phyloP scores from a whole-genome alignment of 2,113 vertebrate genomes.

The Numida meleagris region DNA sequence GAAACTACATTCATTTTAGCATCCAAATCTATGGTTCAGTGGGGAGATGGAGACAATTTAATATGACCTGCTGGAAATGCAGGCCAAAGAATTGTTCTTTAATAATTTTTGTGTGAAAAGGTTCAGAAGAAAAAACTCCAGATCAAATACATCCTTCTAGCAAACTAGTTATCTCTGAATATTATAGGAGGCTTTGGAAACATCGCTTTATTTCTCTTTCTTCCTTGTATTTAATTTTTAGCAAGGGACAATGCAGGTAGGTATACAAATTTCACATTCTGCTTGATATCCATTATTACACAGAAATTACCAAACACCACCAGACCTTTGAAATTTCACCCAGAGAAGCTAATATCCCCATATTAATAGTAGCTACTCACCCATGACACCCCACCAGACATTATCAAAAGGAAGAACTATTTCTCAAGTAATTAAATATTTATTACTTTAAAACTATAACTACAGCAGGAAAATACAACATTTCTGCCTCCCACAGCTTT shows the following conservation, averaged over 20 bases:
- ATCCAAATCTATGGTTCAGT: not conserved
- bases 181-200: not conserved
- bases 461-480: not conserved
- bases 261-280: not conserved
- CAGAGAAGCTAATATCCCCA: not conserved
- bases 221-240: slow-evolving; percentile 5
- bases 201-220: not conserved
- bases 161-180: not conserved
- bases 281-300: not conserved
- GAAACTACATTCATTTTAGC: not conserved
- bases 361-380: not conserved
- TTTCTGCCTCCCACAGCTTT: slow-evolving; percentile 45
- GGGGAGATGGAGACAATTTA: not conserved
- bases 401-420: slow-evolving; percentile 5
- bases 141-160: not conserved
- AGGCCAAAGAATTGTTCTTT: not conserved
- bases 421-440: slow-evolving; percentile 44
- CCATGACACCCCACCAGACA: not conserved
- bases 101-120: not conserved
- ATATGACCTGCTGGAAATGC: not conserved
- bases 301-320: not conserved
- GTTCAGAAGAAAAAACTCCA: not conserved
- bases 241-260: not conserved
- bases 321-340: not conserved
- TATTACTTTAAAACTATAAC: slow-evolving; percentile 39